phyloP scores from a whole-genome alignment of 2,888 invertebrate genomes.

The Calameuta pallipes region DNA sequence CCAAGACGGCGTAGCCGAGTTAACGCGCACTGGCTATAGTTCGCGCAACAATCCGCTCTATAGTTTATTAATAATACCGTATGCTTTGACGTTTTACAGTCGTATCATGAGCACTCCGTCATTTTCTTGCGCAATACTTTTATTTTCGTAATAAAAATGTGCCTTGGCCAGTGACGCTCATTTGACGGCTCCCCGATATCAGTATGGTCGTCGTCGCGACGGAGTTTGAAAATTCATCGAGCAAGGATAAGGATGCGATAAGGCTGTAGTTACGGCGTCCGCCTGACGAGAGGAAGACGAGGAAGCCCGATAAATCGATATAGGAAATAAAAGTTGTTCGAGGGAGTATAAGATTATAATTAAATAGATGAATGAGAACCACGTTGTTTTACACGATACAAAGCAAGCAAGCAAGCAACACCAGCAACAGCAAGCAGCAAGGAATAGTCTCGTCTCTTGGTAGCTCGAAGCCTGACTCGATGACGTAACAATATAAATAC shows the following conservation, averaged over 20 bases:
- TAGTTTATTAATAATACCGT: constrained; percentile 61
- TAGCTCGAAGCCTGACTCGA: constrained; percentile 15
- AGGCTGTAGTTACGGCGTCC: background rate
- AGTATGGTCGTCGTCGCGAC: background rate
- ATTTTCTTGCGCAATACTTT: constrained; percentile 60
- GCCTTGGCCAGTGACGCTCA: constrained; percentile 37
- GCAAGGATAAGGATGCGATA: background rate
- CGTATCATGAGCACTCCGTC: constrained; percentile 52
- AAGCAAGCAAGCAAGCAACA: constrained; percentile 23
- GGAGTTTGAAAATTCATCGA: background rate
- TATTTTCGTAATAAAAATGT: constrained; percentile 53
- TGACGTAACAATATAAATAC: constrained; percentile 62
- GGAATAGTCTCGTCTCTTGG: too few species aligned
- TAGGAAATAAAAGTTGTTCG: background rate
- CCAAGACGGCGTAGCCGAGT: background rate
- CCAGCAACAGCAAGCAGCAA: background rate
- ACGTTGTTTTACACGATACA: constrained; percentile 46
- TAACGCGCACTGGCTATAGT: constrained; percentile 33
- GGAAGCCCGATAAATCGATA: background rate
- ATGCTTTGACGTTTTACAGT: constrained; percentile 55
- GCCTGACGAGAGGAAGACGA: background rate
- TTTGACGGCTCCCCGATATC: background rate
- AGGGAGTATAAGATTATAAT: background rate
- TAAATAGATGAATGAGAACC: constrained; percentile 44
- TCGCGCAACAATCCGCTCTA: constrained; percentile 53